These are phyloP conservation scores for Hucho hucho DNA, from an alignment of 2,113 vertebrate species.

Conservation along the genomic window DNA sequence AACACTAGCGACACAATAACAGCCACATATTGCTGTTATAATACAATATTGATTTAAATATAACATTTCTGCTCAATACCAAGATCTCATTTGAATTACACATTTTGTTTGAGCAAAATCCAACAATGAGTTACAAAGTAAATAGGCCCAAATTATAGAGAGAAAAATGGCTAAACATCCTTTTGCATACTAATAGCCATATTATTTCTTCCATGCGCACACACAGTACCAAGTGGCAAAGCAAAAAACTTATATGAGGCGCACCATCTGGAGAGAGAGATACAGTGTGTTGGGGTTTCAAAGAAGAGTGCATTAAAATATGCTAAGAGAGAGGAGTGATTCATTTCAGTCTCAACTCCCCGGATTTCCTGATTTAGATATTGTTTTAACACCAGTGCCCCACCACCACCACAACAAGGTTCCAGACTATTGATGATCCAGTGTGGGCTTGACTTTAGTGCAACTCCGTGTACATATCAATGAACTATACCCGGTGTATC, in stretches of 20 bases:
- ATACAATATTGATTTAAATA: conserved; percentile 34
- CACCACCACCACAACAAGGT: conserved; percentile 13
- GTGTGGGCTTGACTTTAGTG: conserved; percentile 42
- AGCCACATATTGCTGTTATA: conserved; percentile 10
- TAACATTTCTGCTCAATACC: conserved; percentile 14
- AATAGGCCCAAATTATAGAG: conserved; percentile 16
- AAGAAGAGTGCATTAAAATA: conserved; percentile 43
- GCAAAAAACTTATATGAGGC: conserved; percentile 37
- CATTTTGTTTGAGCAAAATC: conserved; percentile 10
- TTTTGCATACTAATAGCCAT: conserved; percentile 43
- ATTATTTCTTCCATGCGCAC: conserved; percentile 20
- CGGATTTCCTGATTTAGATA: conserved; percentile 57
- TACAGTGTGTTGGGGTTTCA: conserved; percentile 50
- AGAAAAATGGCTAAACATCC: conserved; percentile 11
- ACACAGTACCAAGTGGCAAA: conserved; percentile 25
- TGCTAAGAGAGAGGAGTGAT: conserved; percentile 48
- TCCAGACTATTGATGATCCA: conserved; percentile 46
- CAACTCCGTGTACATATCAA: conserved; percentile 36
- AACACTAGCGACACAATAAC: conserved; percentile 17
- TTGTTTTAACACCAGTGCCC: conserved; percentile 55
- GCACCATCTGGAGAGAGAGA: conserved; percentile 52
- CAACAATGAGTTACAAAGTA: conserved; percentile 33
- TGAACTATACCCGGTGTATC: conserved; percentile 32
- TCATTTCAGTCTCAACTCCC: conserved; percentile 44
- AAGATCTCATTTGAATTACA: conserved; percentile 33